A percentile compares a stretch with the other conserved stretches of the same genome.
Conservation (phyloP, 2,888 invertebrate species). For the Scrobipalpa atriplicella region DNA sequence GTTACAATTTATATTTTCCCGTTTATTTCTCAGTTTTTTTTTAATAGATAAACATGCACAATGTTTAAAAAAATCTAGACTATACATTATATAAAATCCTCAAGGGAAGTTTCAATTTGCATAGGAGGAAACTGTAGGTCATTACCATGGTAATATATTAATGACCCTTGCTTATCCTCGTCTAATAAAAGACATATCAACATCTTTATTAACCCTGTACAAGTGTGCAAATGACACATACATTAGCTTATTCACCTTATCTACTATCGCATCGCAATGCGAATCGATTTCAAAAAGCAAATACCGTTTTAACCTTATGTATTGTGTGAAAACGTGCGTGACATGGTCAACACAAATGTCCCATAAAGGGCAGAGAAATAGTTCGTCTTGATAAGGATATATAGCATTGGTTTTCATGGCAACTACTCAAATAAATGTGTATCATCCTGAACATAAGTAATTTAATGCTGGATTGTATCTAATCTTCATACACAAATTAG, state of each 20-base stretch:
- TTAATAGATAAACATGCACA: too few relatives aligned
- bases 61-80: too few relatives aligned
- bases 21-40: too few relatives aligned
- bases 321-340: constrained; percentile 16
- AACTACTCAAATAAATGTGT: too few relatives aligned
- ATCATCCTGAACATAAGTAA: too few relatives aligned
- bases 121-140: constrained; percentile 3
- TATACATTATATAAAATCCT: too few relatives aligned
- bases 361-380: neutral
- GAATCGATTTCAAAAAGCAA: constrained; percentile 2
- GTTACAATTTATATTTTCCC: too few relatives aligned
- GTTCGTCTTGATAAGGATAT: too few relatives aligned
- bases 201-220: neutral
- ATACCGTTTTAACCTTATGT: neutral
- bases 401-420: too few relatives aligned
- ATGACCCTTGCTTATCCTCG: neutral
- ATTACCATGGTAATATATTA: constrained; percentile 1
- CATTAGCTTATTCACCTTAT: neutral
- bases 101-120: neutral
- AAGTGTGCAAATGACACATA: too few relatives aligned
- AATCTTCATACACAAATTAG: neutral
- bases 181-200: neutral
- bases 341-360: neutral
- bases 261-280: neutral
- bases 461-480: too few relatives aligned